Evolutionary conservation across 1,140 invertebrate species (phyloP).

Genomic region (Conus betulinus): DNA sequence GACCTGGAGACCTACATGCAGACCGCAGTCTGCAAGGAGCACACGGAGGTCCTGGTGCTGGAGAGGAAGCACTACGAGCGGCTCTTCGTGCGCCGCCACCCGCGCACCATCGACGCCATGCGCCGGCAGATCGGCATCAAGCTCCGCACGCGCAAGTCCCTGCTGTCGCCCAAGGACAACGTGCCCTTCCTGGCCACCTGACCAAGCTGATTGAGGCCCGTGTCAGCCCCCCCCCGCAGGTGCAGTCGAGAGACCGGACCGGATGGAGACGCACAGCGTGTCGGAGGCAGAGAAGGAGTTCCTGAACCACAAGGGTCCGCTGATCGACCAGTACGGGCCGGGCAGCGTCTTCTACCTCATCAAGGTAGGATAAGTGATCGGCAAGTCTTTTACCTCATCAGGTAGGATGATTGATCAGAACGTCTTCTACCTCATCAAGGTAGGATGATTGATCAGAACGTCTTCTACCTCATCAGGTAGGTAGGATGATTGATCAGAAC

Average conservation of each 20-base stretch:
- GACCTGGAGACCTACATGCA: conserved; percentile 72
- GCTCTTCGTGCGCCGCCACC: conserved; percentile 68
- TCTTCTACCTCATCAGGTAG: no score
- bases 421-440: no score
- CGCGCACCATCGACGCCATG: conserved; percentile 70
- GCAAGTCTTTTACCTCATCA: conserved; percentile 17
- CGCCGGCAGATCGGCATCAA: conserved; percentile 58
- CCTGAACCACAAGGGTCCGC: conserved; percentile 66
- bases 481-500: no score
- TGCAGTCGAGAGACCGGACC: conserved; percentile 33
- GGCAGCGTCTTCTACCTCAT: conserved; percentile 73
- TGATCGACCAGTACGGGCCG: conserved; percentile 70
- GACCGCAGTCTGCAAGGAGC: conserved; percentile 71
- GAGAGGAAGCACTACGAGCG: conserved; percentile 74
- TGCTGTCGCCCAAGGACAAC: conserved; percentile 56
- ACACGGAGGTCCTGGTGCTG: conserved; percentile 72
- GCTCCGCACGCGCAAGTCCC: conserved; percentile 51
- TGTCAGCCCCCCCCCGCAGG: neutral
- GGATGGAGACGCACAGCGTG: conserved; percentile 51
- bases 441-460: no score
- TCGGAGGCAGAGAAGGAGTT: conserved; percentile 63
- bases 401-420: neutral
- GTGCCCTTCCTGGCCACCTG: conserved; percentile 56
- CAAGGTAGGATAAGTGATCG: conserved; percentile 33
- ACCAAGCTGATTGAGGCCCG: conserved; percentile 23